These are phyloP conservation scores for Brienomyrus brachyistius DNA, from an alignment of 2,113 vertebrate genomes.

Conservation along the genomic window DNA sequence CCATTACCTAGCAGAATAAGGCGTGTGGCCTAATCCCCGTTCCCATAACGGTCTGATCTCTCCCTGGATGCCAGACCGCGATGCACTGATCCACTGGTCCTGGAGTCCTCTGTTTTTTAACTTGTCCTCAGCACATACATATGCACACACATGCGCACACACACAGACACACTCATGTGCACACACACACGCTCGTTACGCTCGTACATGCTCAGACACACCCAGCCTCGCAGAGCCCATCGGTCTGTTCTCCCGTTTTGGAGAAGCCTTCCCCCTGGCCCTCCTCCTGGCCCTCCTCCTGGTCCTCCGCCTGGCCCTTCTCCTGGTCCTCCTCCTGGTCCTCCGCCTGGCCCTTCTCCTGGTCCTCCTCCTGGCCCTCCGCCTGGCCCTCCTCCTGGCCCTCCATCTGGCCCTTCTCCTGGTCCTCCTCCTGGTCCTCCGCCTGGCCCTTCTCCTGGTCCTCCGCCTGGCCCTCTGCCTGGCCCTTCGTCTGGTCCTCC, in stretches of 20 bases:
- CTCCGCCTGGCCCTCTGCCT: no score
- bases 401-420: no score
- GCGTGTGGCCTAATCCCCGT: background rate
- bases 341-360: background rate
- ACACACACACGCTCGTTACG: background rate
- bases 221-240: conserved; percentile 27
- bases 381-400: no score
- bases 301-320: no score
- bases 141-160: background rate
- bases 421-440: no score
- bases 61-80: background rate
- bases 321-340: no score
- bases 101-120: background rate
- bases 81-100: background rate
- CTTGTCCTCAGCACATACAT: background rate
- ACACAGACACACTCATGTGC: background rate
- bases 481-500: no score
- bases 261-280: conserved; percentile 5
- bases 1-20: background rate
- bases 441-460: no score
- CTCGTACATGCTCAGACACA: background rate
- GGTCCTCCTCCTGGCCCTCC: no score
- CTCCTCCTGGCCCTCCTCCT: no score
- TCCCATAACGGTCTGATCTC: background rate
- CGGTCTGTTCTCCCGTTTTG: conserved; percentile 36